Percentiles rank a stretch among this genome's conserved stretches.
These are phyloP conservation scores for Ceratosolen solmsi DNA, from an alignment of 1,140 invertebrate species.

Conservation along the genomic window DNA sequence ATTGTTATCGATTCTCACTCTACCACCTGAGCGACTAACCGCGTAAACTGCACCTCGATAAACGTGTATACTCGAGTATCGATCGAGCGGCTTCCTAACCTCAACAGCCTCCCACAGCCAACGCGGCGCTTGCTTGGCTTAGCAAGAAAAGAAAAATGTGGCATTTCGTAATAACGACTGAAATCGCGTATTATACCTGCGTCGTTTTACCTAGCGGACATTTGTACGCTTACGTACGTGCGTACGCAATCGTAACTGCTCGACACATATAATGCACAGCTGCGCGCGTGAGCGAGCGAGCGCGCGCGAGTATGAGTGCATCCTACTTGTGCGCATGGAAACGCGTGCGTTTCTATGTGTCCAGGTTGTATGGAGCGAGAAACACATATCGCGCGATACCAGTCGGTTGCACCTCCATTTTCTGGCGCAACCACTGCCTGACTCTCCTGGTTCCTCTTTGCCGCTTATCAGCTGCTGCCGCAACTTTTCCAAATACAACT, in stretches of 20 bases:
- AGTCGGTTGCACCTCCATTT: constrained; percentile 39
- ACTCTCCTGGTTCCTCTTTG: not conserved
- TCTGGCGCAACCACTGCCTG: constrained; percentile 1
- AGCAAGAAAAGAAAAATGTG: not conserved
- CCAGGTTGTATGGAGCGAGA: not conserved
- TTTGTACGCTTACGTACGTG: too few species aligned
- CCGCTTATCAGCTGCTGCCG: not conserved
- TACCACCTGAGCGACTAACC: not conserved
- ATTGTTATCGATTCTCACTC: not conserved
- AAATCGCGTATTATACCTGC: not conserved
- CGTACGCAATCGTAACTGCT: not conserved
- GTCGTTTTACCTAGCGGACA: too few species aligned
- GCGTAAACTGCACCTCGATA: not conserved
- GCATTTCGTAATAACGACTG: not conserved
- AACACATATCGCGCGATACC: not conserved
- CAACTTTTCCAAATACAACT: not conserved
- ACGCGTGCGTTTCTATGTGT: not conserved
- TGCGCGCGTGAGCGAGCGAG: too few species aligned
- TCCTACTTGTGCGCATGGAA: not conserved
- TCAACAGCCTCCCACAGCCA: not conserved
- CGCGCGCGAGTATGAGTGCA: not conserved
- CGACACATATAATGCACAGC: too few species aligned
- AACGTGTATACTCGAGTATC: not conserved
- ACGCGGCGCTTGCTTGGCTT: not conserved
- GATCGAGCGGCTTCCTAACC: not conserved